Base-by-base conservation (phyloP, 2,113 vertebrate species). In the Neoarius graeffei region DNA sequence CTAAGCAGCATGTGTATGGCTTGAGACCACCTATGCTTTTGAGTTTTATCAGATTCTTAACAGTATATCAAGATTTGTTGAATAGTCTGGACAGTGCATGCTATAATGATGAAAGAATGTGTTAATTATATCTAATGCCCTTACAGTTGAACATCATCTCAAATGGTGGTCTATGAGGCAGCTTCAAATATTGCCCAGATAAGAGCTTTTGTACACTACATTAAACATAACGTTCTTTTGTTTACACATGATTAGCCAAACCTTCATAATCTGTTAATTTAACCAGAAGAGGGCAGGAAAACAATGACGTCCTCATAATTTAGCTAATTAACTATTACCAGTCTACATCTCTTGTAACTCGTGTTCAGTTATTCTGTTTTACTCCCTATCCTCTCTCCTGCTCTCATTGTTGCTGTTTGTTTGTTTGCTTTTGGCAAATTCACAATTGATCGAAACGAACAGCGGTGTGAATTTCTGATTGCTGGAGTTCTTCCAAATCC, bases 171-270 rank as follows among this genome's bases (percentile, higher is more conserved):
- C 66, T 35, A 23, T 80, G 81, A 8, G 1, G 15, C 52, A 81
- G 79, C 30, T 27, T 57, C 84, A 56, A 19, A 50, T 25, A 10
- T 56, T 77, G 30, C 87, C 60, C 79, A 84, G 83, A 87, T 85
- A 66, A 57, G 59, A n/a, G 42, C 52, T n/a, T 76, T 86, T 87
- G 80, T 87, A 90, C 89, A 90, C 76, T 27, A 87, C 90, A 90
- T 92, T 91, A 91, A 69, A 17, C 59, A 84, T 83, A 90, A 67
- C 89, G 89, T 90, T 91, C 90, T 89, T 81, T 83, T 87, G 88
- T 89, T 89, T 57, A 86, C 87, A 79, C 76, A 81, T 86, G 84
- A 84, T 54, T 69, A 86, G 35, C 42, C 67, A 83, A 84, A 89
- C 80, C 80, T 87, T 64, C 25, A 60, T 86, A 71, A 84, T 87